Base-by-base conservation (phyloP, 2,888 invertebrate genomes). In the Cataglyphis cursor region DNA sequence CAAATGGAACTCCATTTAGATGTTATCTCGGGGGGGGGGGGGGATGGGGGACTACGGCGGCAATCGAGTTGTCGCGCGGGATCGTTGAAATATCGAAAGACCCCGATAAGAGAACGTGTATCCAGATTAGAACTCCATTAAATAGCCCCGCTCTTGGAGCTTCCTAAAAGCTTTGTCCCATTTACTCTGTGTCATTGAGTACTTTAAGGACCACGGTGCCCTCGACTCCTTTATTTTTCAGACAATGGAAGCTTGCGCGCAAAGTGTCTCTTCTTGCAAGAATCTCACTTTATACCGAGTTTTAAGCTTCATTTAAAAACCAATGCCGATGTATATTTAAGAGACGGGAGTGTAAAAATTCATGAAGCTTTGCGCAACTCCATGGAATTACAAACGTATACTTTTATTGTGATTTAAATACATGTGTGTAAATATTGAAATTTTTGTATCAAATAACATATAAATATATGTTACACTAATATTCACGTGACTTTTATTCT, bases 1-100 rank as follows among this genome's bases (percentile, higher is more conserved):
- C 57, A 78, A 78, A 72, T 70, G 72, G 78, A 70, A 57, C 78
- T 72, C 57, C 78, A 78, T 78, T 78, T 72, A 78, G 78, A 70
- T 78, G 78, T 78, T 78, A 70, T 78, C 57, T 57, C 10, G 41
- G 35, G 8, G 57, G 8, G 18, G 44, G 72, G 51, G n/a, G 35
- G 28, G 28, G 28, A 28, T 28, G 1, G 28, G 28, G 28, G 0
- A 51, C 6, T 48, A 6, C 48, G 72, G 21, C 41, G 57, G 59
- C 72, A 57, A 78, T 78, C 78, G 57, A 78, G 70, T 70, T 76
- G 72, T 78, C 72, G 57, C 78, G 21, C 21, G 21, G 31, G 18
- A 78, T 78, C 70, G 59, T 41, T 59, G 78, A 44, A 44, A 78
- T 72, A 78, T 78, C 78, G 70, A 31, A 41, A 59, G 44, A 38